These are phyloP conservation scores for Brachyrhaphis roseni DNA, from an alignment of 2,797 vertebrate genomes.

Conservation along the genomic window DNA sequence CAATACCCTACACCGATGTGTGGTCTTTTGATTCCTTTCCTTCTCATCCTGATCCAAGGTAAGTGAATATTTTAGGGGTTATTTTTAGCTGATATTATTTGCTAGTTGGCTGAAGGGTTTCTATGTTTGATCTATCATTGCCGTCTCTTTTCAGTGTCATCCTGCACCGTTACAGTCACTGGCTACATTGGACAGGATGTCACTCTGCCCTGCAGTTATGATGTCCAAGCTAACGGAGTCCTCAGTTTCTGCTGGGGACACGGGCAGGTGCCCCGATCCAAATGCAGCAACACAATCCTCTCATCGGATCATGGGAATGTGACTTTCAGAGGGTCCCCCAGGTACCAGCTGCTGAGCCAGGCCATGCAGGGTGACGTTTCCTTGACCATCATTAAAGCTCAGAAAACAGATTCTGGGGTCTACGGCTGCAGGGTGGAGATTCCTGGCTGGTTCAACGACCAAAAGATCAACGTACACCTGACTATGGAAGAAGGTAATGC, in stretches of 20 bases:
- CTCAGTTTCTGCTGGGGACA: constrained; percentile 82
- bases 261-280: constrained; percentile 38
- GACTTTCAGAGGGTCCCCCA: constrained; percentile 24
- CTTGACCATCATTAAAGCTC: constrained; percentile 73
- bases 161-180: constrained; percentile 17
- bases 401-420: constrained; percentile 69
- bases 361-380: constrained; percentile 69
- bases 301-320: constrained; percentile 47
- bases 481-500: constrained; percentile 65
- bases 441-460: constrained; percentile 77
- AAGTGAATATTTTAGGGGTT: constrained; percentile 48
- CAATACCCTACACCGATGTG: constrained; percentile 62
- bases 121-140: constrained; percentile 16
- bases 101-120: constrained; percentile 25
- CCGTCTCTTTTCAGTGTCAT: constrained; percentile 40
- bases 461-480: constrained; percentile 44
- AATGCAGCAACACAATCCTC: constrained; percentile 70
- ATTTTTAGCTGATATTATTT: constrained; percentile 34
- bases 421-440: constrained; percentile 85
- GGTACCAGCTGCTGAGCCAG: constrained; percentile 74
- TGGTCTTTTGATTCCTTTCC: constrained; percentile 50
- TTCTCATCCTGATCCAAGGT: constrained; percentile 64
- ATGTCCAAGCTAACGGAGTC: accelerated
- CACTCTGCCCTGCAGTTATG: constrained; percentile 78
- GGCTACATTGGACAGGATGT: constrained; percentile 73